phyloP scores from a whole-genome alignment of 2,797 vertebrate species.

The Myotis vivesi region DNA sequence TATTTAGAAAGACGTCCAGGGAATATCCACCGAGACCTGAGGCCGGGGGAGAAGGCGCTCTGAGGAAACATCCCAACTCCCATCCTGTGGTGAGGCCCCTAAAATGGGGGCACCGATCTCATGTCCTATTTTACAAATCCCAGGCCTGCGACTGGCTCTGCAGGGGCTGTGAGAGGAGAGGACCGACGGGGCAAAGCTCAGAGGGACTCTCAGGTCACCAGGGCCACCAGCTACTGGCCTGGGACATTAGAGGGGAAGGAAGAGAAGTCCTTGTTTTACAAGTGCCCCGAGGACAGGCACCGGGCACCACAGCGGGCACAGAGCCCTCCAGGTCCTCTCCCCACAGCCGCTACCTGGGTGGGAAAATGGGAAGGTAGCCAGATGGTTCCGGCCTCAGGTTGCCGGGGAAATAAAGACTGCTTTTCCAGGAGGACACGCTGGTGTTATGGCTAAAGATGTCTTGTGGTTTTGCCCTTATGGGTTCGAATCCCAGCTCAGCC shows the following conservation, averaged over 20 bases:
- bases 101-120: neutral
- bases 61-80: neutral
- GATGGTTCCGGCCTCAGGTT: neutral
- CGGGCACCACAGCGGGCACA: neutral
- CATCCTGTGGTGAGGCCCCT: neutral
- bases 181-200: neutral
- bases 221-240: neutral
- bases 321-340: neutral
- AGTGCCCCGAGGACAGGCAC: neutral
- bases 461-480: neutral
- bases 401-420: neutral
- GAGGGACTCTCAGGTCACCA: neutral
- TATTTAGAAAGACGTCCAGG: neutral
- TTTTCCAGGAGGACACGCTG: accelerated
- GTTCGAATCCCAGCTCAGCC: neutral
- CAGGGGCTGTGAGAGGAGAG: no score
- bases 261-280: neutral
- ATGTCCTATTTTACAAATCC: neutral
- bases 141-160: neutral
- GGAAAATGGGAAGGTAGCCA: accelerated
- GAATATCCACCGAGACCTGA: neutral
- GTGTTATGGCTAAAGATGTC: accelerated
- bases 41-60: neutral
- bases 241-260: neutral
- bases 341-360: neutral